Evolutionary conservation across 2,113 vertebrate genomes (phyloP), one percentile per base, ranked within the genome.

Genomic region (Todiramphus chloris): DNA sequence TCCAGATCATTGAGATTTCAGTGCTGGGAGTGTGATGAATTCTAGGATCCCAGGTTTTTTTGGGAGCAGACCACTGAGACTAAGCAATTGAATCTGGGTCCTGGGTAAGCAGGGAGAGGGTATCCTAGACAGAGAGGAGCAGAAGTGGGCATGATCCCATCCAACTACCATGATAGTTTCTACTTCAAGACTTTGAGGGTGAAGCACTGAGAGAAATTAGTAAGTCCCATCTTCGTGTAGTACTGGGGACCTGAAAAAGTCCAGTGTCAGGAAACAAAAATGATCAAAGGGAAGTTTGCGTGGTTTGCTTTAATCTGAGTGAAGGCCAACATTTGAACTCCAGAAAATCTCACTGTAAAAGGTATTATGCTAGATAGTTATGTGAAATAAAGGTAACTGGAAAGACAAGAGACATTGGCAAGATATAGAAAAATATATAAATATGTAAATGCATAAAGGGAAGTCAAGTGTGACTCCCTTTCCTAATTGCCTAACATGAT

Each of bases 401-500:
- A 94, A 95, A 96, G 79, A 95, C 63, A 13, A 83, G 75, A 95
- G 95, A 96, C 77, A 46, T 46, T 28, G 82, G 70, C 50, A 91
- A 82, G 92, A 96, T 76, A 94, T 30, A 93, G 96, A 91, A 96
- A 97, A 96, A 97, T 72, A 97, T 63, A 95, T 92, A 97, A 97
- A 97, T 94, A 97, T 96, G 93, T 94, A 96, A 98, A 97, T 84
- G 91, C 93, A 96, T 96, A 94, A 97, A 94, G 90, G 94, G 97
- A 98, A 98, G 96, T 97, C 78, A 83, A 98, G 94, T 97, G 97
- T 98, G 97, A 97, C 97, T 98, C 97, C 97, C 85, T 98, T 96
- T 97, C 97, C 95, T 98, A 98, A 98, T 97, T 98, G 97, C 97
- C 96, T 97, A 96, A 97, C 96, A 97, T 95, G 96, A 97, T 97